Conservation (phyloP, 2,888 invertebrate species). For the Agonopterix heracliana region DNA sequence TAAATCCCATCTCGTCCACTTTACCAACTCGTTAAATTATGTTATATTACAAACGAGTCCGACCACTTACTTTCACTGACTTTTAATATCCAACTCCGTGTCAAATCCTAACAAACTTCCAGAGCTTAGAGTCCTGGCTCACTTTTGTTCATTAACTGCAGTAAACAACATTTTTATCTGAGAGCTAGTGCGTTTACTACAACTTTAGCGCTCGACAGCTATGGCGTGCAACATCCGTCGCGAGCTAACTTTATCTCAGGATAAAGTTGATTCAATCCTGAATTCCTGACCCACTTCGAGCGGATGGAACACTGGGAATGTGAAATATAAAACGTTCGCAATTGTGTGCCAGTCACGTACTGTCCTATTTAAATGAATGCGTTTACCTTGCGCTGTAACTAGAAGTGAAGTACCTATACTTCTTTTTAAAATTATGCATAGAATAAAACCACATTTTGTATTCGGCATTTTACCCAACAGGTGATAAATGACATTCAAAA, state of each 20-base stretch:
- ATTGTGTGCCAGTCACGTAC: conserved; percentile 13
- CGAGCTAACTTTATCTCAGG: conserved; percentile 5
- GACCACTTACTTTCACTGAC: too few relatives aligned
- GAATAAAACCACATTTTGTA: too few relatives aligned
- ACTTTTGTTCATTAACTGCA: not conserved
- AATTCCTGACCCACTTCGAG: conserved; percentile 11
- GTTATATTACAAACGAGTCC: too few relatives aligned
- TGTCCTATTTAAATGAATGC: conserved; percentile 12
- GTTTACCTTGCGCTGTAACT: not conserved
- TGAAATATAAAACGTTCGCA: conserved; percentile 13
- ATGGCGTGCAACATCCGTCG: conserved; percentile 6
- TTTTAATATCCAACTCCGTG: too few relatives aligned
- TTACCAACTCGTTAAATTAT: too few relatives aligned
- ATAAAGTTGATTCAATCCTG: conserved; percentile 6
- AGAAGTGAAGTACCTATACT: too few relatives aligned
- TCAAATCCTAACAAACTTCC: too few relatives aligned
- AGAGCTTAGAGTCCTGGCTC: not conserved
- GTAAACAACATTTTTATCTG: conserved; percentile 1
- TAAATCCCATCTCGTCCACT: too few relatives aligned
- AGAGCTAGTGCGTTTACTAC: not conserved
- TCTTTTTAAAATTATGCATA: too few relatives aligned
- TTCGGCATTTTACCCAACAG: too few relatives aligned
- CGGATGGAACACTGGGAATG: not conserved
- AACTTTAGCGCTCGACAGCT: conserved; percentile 2
- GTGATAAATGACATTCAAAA: too few relatives aligned